Evolutionary conservation across 1,140 invertebrate species (phyloP).

Genomic region (Orius insidiosus): DNA sequence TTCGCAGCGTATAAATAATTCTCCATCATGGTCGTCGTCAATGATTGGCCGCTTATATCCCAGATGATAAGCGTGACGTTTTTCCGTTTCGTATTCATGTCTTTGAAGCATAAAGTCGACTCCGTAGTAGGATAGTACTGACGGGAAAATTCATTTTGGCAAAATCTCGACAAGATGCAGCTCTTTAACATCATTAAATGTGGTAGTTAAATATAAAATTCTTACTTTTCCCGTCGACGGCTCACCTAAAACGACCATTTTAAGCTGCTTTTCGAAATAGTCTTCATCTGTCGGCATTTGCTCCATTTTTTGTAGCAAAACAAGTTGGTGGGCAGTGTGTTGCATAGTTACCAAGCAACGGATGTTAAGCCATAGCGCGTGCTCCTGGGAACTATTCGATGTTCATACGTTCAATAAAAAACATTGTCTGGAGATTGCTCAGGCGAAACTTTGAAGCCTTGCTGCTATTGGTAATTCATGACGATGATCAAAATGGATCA

Average conservation of each 20-base stretch:
- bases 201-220: slow-evolving; percentile 13
- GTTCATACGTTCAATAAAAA: too few relatives aligned
- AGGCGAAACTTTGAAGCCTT: too few relatives aligned
- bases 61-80: slow-evolving; percentile 59
- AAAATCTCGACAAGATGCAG: slow-evolving; percentile 48
- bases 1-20: slow-evolving; percentile 67
- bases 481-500: too few relatives aligned
- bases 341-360: too few relatives aligned
- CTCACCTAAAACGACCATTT: slow-evolving; percentile 67
- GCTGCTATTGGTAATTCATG: too few relatives aligned
- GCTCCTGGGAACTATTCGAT: too few relatives aligned
- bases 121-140: slow-evolving; percentile 56
- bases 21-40: slow-evolving; percentile 58
- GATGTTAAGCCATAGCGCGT: too few relatives aligned
- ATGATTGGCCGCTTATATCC: slow-evolving; percentile 63
- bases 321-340: too few relatives aligned
- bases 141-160: slow-evolving; percentile 55
- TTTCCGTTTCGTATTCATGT: slow-evolving; percentile 40
- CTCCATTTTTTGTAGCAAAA: not conserved
- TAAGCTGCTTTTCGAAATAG: slow-evolving; percentile 43
- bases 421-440: too few relatives aligned
- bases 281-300: slow-evolving; percentile 37
- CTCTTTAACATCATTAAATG: slow-evolving; percentile 33
- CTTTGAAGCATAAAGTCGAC: slow-evolving; percentile 64
- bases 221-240: slow-evolving; percentile 66